Conservation (phyloP, 2,113 vertebrate genomes). For the Tachuris rubrigastra region DNA sequence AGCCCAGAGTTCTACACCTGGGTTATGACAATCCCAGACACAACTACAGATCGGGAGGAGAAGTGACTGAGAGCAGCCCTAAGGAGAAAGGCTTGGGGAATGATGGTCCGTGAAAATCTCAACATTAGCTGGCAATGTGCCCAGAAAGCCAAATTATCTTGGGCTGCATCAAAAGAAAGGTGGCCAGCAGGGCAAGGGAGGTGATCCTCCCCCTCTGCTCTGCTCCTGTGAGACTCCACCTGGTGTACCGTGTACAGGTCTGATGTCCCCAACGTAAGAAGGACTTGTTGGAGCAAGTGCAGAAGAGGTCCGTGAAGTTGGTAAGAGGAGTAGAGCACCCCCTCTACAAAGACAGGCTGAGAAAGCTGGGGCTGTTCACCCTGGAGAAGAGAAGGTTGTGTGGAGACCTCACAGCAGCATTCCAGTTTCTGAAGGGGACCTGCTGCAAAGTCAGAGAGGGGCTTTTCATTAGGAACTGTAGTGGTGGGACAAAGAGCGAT, state of each 20-base stretch:
- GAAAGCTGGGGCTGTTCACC: background rate
- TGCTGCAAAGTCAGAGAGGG: background rate
- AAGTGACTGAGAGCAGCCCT: background rate
- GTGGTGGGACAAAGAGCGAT: background rate
- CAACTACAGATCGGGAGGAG: background rate
- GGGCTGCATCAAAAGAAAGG: background rate
- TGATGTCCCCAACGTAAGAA: background rate
- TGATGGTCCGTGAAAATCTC: background rate
- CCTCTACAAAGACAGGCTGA: background rate
- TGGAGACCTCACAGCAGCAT: background rate
- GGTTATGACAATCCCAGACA: background rate
- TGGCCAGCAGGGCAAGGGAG: background rate
- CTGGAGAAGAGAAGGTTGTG: background rate
- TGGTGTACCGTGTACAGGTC: background rate
- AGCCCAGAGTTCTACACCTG: background rate
- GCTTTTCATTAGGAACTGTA: background rate
- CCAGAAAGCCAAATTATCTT: background rate
- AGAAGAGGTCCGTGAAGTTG: background rate
- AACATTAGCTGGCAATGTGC: background rate
- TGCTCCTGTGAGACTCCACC: background rate
- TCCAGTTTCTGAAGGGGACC: background rate
- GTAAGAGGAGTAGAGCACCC: background rate
- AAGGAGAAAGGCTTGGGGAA: background rate
- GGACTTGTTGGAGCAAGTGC: background rate
- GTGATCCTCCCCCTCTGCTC: background rate